These are phyloP conservation scores for Falcunculus frontatus DNA, from an alignment of 2,113 vertebrate genomes.

Conservation along the genomic window DNA sequence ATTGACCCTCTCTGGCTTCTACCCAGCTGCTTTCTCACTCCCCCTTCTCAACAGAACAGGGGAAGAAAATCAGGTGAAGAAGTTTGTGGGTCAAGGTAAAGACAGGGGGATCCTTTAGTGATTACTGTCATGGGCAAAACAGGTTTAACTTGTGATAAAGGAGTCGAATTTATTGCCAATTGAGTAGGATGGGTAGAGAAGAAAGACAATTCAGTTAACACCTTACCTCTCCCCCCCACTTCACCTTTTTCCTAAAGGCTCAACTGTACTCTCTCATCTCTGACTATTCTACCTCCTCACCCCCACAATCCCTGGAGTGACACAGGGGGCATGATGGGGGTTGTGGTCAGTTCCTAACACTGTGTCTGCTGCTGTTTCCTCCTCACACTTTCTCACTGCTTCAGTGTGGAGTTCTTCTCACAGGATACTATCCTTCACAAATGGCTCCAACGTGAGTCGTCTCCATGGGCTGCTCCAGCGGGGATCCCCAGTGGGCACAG, in stretches of 20 bases:
- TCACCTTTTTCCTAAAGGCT: not conserved
- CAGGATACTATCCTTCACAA: not conserved
- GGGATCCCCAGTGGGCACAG: not conserved
- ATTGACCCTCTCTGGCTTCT: not conserved
- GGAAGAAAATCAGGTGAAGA: not conserved
- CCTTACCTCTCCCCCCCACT: not conserved
- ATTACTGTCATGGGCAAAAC: not conserved
- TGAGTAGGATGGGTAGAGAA: not conserved
- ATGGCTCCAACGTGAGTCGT: not conserved
- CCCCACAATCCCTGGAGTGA: accelerated
- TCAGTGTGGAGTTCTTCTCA: not conserved
- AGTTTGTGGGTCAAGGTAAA: not conserved
- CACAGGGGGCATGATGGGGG: not conserved
- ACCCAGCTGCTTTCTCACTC: not conserved
- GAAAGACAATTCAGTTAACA: not conserved
- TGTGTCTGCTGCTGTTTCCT: not conserved
- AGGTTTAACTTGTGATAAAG: not conserved
- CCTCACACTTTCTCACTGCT: not conserved
- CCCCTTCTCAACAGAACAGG: not conserved
- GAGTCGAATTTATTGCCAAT: not conserved
- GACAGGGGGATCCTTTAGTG: not conserved
- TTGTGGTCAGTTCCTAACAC: not conserved
- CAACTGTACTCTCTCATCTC: not conserved
- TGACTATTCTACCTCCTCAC: not conserved
- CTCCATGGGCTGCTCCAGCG: not conserved